Evolutionary conservation across 2,113 vertebrate species (phyloP), one percentile per base, ranked within the genome.

Genomic region (Syngnathus typhle): DNA sequence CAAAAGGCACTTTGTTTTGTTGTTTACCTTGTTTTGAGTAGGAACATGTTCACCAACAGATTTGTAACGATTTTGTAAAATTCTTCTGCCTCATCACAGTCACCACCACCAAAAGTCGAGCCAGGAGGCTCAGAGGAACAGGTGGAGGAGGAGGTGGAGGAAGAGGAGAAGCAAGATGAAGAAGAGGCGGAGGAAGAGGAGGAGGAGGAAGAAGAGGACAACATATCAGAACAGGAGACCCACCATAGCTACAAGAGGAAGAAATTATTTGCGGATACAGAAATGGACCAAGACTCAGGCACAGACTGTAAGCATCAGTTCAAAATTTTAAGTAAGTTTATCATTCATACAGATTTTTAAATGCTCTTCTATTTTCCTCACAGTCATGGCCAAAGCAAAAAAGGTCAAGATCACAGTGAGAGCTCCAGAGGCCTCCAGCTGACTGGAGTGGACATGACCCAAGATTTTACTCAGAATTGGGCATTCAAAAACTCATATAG

Each of bases 171-270:
- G 9, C 9, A 43, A 12, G 41, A 43, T 9, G 41, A 43, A 43
- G 16, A n/a, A 8, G 21, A 64, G 12, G 64, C 6, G 5, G 64
- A 52, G 3, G 61, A 23, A 23, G 39, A 44, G 11, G 64, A 21
- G 8, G 47, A n/a, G 1, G 27, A 52, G n/a, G 68, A 70, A 0
- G 67, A 80, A 10, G 78, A 82, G 13, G 76, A 41, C 16, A 54
- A 46, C 6, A 23, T 1, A 13, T 71, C 75, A 1, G 70, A 38
- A n/a, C 67, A 39, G 27, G 78, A 86, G 1, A 78, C 54, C n/a
- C 75, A 44, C 27, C 73, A 69, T 6, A 54, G 71, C 52, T 19
- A 54, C 63, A 83, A 79, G 61, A 87, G 88, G 69, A 90, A 87
- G 75, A 86, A 83, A 70, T 5, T 71, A 1, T 56, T 64, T 1